These are phyloP conservation scores for Melolontha melolontha DNA, from an alignment of 2,888 invertebrate genomes.

Conservation along the genomic window DNA sequence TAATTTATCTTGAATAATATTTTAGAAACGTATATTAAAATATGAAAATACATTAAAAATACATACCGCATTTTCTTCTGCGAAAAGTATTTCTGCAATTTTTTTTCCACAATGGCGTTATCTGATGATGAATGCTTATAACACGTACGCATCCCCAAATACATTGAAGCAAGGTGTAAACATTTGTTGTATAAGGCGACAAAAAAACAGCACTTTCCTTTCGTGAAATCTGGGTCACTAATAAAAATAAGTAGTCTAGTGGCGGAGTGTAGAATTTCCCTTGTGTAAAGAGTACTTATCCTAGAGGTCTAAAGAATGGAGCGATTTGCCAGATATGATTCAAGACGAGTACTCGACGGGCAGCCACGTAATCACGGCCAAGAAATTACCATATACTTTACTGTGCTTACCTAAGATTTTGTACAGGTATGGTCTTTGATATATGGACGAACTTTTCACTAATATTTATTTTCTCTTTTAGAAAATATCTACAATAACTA, in stretches of 20 bases:
- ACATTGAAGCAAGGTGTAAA: conserved; percentile 7
- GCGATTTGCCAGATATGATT: conserved; percentile 21
- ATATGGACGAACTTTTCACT: too few relatives aligned
- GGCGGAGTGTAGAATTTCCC: conserved; percentile 36
- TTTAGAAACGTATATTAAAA: too few relatives aligned
- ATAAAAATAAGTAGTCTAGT: conserved; percentile 43
- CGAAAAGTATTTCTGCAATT: too few relatives aligned
- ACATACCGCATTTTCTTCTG: too few relatives aligned
- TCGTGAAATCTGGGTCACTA: conserved; percentile 41
- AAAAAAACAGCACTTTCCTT: conserved; percentile 6
- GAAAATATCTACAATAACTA: too few relatives aligned
- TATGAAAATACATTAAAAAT: too few relatives aligned
- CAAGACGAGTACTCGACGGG: neutral
- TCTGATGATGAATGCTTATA: conserved; percentile 9
- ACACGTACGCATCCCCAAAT: conserved; percentile 8
- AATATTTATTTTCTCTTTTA: too few relatives aligned
- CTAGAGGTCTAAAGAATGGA: conserved; percentile 37
- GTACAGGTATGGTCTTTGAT: neutral
- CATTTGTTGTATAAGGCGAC: conserved; percentile 9
- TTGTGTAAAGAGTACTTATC: conserved; percentile 35
- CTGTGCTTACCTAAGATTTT: neutral
- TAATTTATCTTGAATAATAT: too few relatives aligned
- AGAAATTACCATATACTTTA: conserved; percentile 14
- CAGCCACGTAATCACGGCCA: neutral
- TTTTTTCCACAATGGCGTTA: neutral